Base-by-base conservation (phyloP, 2,113 vertebrate species). In the Pelmatolapia mariae region DNA sequence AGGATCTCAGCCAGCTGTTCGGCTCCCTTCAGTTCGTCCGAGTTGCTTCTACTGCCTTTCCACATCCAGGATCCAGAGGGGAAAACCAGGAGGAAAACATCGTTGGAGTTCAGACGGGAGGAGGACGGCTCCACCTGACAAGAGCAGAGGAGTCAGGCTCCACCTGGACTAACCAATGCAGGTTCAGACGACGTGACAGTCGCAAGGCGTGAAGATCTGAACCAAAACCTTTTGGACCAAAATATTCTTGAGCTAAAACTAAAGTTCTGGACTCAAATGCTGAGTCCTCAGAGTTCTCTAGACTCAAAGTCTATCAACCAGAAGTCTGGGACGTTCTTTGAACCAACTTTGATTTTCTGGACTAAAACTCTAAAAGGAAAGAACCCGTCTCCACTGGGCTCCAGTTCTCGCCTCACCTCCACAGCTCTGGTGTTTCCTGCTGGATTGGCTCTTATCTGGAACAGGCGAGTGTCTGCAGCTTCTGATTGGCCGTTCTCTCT, bases 381-480 rank as follows among this genome's bases (percentile, higher is more conserved):
- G 38, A 43, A 71, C 22, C 3, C 4, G 33, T 71, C n/a, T 40
- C 11, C 19, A n/a, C 31, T 8, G 4, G 31, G 4, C 59, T 63
- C 33, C 33, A 40, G n/a, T 40, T 40, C 7, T 40, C 19, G 5
- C 24, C 89, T 95, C 94, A 98, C 98, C 97, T 99, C 19, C 18
- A 98, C 95, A 1, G 98, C 97, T 26, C 97, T 84, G 56, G 96
- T 97, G 82, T 96, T 95, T 31, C 98, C 97, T 0, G 97, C 96
- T 57, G 96, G 95, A 94, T 96, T 98, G 87, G 97, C 95, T 29
- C 97, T 96, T 78, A 99, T 96, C 92, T 98, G 98, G 95, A 99
- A 99, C 22, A 99, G 97, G 13, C 97, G 96, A 0, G 95, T 96
- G 0, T 92, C 93, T 1, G 97, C 96, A 0, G 94, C 95, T 0